phyloP scores from a whole-genome alignment of 2,113 vertebrate genomes.

The Columba janthina region DNA sequence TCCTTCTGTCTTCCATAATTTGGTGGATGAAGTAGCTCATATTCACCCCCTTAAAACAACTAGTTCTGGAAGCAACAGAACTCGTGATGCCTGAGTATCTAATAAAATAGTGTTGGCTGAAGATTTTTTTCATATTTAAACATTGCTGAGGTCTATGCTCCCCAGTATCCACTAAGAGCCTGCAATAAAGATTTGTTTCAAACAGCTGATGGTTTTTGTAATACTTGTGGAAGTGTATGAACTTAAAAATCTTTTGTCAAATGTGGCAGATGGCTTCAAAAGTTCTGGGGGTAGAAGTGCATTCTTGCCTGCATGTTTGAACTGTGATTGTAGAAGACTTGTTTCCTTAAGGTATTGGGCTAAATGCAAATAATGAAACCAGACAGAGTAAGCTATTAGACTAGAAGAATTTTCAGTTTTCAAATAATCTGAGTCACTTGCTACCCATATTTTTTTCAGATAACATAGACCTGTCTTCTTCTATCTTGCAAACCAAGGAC shows the following conservation, averaged over 20 bases:
- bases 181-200: background rate
- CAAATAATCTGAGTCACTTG: background rate
- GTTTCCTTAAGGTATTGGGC: background rate
- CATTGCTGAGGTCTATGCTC: background rate
- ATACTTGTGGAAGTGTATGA: background rate
- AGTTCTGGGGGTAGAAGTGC: background rate
- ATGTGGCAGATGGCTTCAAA: background rate
- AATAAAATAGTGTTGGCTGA: background rate
- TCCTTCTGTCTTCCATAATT: background rate
- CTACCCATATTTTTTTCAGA: rapidly evolving
- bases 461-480: background rate
- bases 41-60: background rate
- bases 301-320: background rate
- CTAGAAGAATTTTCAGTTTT: background rate
- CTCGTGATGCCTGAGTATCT: background rate
- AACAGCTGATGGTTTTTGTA: background rate
- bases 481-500: background rate
- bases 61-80: background rate
- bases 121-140: background rate
- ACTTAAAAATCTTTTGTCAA: background rate
- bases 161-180: background rate
- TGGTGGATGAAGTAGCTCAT: background rate
- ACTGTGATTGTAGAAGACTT: background rate
- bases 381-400: background rate
- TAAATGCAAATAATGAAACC: background rate